Evolutionary conservation across 2,797 vertebrate genomes (phyloP), one percentile per base, ranked within the genome.

Genomic region (Halcyon leucocephala): DNA sequence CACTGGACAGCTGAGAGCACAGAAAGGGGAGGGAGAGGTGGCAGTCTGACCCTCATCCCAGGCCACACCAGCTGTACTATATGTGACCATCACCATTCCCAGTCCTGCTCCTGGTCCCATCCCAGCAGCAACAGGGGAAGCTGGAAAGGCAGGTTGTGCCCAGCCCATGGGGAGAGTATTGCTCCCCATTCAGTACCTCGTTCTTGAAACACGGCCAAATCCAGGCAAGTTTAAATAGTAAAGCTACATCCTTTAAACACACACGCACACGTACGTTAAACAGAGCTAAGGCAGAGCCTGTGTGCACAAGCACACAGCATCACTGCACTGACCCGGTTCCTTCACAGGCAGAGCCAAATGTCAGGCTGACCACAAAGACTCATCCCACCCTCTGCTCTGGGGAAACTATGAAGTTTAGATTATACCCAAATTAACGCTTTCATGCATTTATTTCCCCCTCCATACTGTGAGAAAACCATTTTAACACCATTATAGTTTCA

Each of bases 201-300:
- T 29, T 64, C 74, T 20, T 73, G 74, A 79, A 83, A 41, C 0
- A 1, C 5, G 10, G 81, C 31, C 88, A 77, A 81, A 82, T 6
- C 10, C 10, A 1, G 79, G 12, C 12, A 57, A 64, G 42, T 18
- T 83, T 46, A 86, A 82, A 85, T 21, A 77, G 42, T 44, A 13
- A 77, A 70, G 48, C 39, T 48, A 14, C 14, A 55, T 85, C 64
- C 39, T 91, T 89, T 35, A 85, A 61, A 72, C 19, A 77, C 39
- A 48, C 35, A 19, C 18, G 54, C n/a, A 60, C 22, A 28, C 8
- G 7, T 4, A 49, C 0, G 0, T 42, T 48, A 37, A 41, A 39
- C 17, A 69, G 55, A 79, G 66, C n/a, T 52, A 61, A 44, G 0
- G 0, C 12, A 37, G 66, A 91, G 65, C 24, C 85, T 42, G 67